These are phyloP conservation scores for Zhengitettix transpicula DNA, from an alignment of 2,888 invertebrate genomes.

Conservation along the genomic window DNA sequence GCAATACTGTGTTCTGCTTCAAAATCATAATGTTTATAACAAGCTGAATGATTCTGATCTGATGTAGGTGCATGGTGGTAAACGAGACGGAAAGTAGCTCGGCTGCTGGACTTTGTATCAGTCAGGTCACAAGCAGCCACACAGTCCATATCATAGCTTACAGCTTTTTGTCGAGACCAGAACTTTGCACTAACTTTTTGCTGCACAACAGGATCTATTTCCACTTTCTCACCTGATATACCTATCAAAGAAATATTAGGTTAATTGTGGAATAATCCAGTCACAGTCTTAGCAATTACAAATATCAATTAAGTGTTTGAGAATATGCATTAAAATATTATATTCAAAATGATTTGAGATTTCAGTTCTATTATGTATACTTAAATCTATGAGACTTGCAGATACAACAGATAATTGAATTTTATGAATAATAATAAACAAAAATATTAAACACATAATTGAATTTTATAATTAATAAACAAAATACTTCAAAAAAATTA, in stretches of 20 bases:
- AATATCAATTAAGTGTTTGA: not conserved
- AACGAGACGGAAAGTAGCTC: slow-evolving; percentile 56
- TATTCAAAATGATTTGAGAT: too few relatives aligned
- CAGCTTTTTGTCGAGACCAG: slow-evolving; percentile 54
- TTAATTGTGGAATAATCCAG: not conserved
- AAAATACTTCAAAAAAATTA: too few relatives aligned
- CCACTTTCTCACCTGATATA: slow-evolving; percentile 78
- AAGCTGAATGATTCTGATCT: slow-evolving; percentile 3
- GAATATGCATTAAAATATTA: too few relatives aligned
- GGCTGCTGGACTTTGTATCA: slow-evolving; percentile 52
- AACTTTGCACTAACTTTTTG: slow-evolving; percentile 27
- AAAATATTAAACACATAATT: too few relatives aligned
- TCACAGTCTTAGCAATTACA: not conserved
- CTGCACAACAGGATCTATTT: slow-evolving; percentile 68
- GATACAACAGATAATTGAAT: too few relatives aligned
- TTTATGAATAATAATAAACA: too few relatives aligned
- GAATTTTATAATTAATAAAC: too few relatives aligned
- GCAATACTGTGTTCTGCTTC: slow-evolving; percentile 62
- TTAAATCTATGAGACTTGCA: too few relatives aligned
- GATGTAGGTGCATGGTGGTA: slow-evolving; percentile 25
- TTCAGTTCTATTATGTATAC: too few relatives aligned
- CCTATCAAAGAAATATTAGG: slow-evolving; percentile 24
- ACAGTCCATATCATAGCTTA: slow-evolving; percentile 70
- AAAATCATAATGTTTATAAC: slow-evolving; percentile 74
- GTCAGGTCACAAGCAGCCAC: slow-evolving; percentile 74